Evolutionary conservation across 2,113 vertebrate genomes (phyloP), one percentile per base, ranked within the genome.

Genomic region (Pseudopipra pipra): DNA sequence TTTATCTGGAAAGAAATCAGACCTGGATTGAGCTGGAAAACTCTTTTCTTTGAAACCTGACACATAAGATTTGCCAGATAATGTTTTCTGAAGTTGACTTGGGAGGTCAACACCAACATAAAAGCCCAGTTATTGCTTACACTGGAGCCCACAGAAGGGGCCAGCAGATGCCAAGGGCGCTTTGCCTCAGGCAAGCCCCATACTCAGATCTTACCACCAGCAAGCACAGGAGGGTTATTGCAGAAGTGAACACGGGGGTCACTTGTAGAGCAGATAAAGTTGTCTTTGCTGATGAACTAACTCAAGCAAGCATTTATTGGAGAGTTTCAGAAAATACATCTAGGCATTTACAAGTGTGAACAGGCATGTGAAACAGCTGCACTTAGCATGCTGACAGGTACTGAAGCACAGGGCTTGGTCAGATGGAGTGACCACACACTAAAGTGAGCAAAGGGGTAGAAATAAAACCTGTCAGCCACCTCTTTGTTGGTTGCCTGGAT

Each of bases 1-100:
- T 93, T 84, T 91, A 76, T 65, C 62, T 33, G 19, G n/a, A 55
- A 94, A 63, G 72, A 93, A 88, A 88, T 90, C 87, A 67, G 59
- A 86, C 51, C 59, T 30, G 46, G 74, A 15, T 0, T 85, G 74
- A 95, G 49, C 13, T 66, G 56, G 56, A 72, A 95, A 92, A 72
- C 28, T 51, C 20, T 66, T 68, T 80, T 55, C 66, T 95, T 91
- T 95, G 76, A 95, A 95, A 90, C 4, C 2, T 70, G 35, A 56
- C 82, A 54, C 52, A 78, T 47, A 33, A 87, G 86, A 77, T 92
- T 82, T 76, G 9, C 44, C 23, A 79, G 71, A 24, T 85, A 90
- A 77, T 44, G 1, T 92, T 95, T 94, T 72, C 74, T 93, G 71
- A 94, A 92, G 55, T 67, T 80, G 41, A 63, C 77, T 33, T 81